Conservation (phyloP, 2,888 invertebrate species). For the Pheosia gnoma region DNA sequence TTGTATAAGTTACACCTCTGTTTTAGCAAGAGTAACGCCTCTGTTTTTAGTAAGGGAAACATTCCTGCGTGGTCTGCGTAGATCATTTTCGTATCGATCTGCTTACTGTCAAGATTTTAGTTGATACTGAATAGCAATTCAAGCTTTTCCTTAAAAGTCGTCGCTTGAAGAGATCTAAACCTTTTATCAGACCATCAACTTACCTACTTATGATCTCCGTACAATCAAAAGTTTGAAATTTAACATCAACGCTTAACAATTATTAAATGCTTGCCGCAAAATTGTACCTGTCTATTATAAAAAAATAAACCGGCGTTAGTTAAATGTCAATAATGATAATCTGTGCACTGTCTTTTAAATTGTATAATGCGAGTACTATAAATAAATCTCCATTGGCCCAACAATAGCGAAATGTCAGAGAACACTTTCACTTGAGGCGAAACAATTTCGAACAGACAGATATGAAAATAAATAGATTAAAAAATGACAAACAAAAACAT, state of each 20-base stretch:
- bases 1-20: slow-evolving; percentile 16
- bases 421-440: slow-evolving; percentile 51
- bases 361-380: slow-evolving; percentile 32
- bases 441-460: slow-evolving; percentile 32
- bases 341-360: slow-evolving; percentile 38
- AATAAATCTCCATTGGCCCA: slow-evolving; percentile 45
- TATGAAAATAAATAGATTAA: slow-evolving; percentile 46
- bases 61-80: slow-evolving; percentile 5
- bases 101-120: background rate
- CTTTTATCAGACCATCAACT: too few species aligned
- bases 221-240: too few species aligned
- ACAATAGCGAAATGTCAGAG: slow-evolving; percentile 55
- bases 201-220: too few species aligned
- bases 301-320: slow-evolving; percentile 22
- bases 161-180: too few species aligned
- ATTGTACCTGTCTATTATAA: background rate
- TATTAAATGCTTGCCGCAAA: background rate
- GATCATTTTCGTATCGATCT: slow-evolving; percentile 10
- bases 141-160: background rate
- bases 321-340: slow-evolving; percentile 40
- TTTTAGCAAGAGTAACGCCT: slow-evolving; percentile 9
- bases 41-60: slow-evolving; percentile 11
- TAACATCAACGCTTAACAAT: too few species aligned
- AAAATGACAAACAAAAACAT: slow-evolving; percentile 40
- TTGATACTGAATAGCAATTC: too few species aligned